Evolutionary conservation across 1,140 invertebrate species (phyloP).

Genomic region (Pinna nobilis): DNA sequence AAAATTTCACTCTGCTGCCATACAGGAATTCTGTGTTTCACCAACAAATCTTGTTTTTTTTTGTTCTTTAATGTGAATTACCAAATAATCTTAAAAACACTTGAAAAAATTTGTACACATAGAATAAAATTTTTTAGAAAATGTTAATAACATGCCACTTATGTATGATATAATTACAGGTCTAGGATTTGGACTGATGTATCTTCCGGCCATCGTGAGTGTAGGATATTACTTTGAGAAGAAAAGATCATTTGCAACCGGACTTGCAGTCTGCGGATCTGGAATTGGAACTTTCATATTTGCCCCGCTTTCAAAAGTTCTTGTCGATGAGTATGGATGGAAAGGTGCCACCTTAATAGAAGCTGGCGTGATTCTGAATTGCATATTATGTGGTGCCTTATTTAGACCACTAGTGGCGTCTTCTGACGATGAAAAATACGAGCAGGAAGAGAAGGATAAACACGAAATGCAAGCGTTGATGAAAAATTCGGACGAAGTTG

Average conservation of each 20-base stretch:
- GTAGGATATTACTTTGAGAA: slow-evolving; percentile 95
- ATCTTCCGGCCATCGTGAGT: slow-evolving; percentile 94
- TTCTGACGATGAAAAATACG: slow-evolving; percentile 12
- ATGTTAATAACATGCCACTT: too few species aligned
- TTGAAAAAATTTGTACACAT: too few species aligned
- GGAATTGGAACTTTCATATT: slow-evolving; percentile 72
- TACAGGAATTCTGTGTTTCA: too few species aligned
- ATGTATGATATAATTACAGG: too few species aligned
- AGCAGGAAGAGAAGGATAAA: slow-evolving; percentile 2
- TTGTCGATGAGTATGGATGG: slow-evolving; percentile 67
- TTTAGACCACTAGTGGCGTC: slow-evolving; percentile 82
- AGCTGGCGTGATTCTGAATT: slow-evolving; percentile 85
- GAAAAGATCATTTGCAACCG: slow-evolving; percentile 91
- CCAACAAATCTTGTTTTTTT: too few species aligned
- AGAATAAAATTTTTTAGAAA: too few species aligned
- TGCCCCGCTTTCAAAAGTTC: slow-evolving; percentile 62
- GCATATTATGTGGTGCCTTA: slow-evolving; percentile 84
- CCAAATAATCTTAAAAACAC: too few species aligned
- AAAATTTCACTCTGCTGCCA: too few species aligned
- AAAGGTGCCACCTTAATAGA: slow-evolving; percentile 84
- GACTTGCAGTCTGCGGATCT: slow-evolving; percentile 81
- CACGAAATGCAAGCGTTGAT: too few species aligned
- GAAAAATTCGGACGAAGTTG: slow-evolving; percentile 10
- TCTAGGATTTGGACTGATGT: slow-evolving; percentile 91
- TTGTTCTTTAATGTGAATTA: too few species aligned